Percentiles rank a stretch among this genome's conserved stretches.
Evolutionary conservation across 2,113 vertebrate genomes (phyloP).

Genomic region (Vimba vimba): DNA sequence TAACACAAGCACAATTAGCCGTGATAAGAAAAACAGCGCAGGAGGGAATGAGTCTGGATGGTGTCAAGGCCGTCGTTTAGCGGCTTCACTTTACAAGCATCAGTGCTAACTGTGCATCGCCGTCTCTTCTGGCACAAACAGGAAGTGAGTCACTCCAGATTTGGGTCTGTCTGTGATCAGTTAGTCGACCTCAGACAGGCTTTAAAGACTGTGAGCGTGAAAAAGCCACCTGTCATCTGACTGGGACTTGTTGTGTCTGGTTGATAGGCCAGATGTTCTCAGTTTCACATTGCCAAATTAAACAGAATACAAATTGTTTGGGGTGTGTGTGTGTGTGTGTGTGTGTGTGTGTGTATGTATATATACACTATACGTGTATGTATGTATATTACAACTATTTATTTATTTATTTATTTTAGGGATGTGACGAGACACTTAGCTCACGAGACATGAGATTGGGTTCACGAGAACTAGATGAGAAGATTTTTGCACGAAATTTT

Average conservation of each 20-base stretch:
- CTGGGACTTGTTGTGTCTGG: conserved; percentile 41
- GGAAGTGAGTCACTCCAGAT: conserved; percentile 36
- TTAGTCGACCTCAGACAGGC: conserved; percentile 34
- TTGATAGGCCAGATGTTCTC: conserved; percentile 54
- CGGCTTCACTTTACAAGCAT: conserved; percentile 1
- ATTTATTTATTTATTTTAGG: too few relatives aligned
- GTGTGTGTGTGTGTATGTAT: neutral
- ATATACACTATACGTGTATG: too few relatives aligned
- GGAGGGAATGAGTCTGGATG: conserved; percentile 37
- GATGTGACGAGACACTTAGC: too few relatives aligned
- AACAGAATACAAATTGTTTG: neutral
- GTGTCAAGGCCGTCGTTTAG: conserved; percentile 21
- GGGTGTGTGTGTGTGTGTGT: neutral
- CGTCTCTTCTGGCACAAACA: conserved; percentile 14
- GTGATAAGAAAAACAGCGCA: neutral
- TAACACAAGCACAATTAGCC: conserved; percentile 22
- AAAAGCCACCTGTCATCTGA: conserved; percentile 53
- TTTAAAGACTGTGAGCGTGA: conserved; percentile 32
- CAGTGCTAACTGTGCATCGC: conserved; percentile 39
- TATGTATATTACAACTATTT: too few relatives aligned
- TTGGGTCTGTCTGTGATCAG: conserved; percentile 34
- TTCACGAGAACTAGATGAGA: too few relatives aligned
- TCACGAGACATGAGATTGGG: too few relatives aligned
- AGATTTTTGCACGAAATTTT: too few relatives aligned
- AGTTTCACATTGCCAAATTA: neutral